Evolutionary conservation across 2,113 vertebrate species (phyloP).

Genomic region (Syrmaticus mikado): DNA sequence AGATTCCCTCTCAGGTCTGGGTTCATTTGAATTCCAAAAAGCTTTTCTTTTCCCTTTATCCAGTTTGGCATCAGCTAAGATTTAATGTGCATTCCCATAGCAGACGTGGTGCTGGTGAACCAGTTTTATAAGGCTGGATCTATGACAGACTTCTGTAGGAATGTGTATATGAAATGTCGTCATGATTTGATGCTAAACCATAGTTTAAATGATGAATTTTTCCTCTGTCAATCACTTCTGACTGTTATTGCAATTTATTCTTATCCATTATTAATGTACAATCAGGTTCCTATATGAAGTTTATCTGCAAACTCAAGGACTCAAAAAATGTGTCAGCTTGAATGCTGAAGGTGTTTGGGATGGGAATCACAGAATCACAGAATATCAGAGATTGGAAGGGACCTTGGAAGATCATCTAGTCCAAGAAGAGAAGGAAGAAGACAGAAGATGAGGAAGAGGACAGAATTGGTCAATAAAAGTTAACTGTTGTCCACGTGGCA

Average conservation of each 20-base stretch:
- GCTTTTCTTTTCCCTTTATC: neutral
- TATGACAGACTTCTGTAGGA: neutral
- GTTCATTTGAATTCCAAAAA: neutral
- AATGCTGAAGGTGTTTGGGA: neutral
- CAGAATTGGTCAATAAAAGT: neutral
- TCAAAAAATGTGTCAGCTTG: neutral
- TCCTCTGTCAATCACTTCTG: neutral
- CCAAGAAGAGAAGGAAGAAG: too few relatives aligned
- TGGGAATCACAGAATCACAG: too few relatives aligned
- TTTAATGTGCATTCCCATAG: neutral
- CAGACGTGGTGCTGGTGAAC: neutral
- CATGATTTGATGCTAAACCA: neutral
- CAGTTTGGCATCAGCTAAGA: neutral
- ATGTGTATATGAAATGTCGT: neutral
- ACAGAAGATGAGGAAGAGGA: neutral
- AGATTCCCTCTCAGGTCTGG: neutral
- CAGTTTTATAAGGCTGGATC: neutral
- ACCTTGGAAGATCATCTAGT: too few relatives aligned
- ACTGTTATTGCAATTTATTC: neutral
- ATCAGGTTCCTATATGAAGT: neutral
- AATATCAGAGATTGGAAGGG: too few relatives aligned
- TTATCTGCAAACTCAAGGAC: neutral
- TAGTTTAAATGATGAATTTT: neutral
- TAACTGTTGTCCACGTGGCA: neutral
- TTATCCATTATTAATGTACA: neutral